Evolutionary conservation across 2,888 invertebrate genomes (phyloP), one percentile per base, ranked within the genome.

Genomic region (Rhagonycha lutea): DNA sequence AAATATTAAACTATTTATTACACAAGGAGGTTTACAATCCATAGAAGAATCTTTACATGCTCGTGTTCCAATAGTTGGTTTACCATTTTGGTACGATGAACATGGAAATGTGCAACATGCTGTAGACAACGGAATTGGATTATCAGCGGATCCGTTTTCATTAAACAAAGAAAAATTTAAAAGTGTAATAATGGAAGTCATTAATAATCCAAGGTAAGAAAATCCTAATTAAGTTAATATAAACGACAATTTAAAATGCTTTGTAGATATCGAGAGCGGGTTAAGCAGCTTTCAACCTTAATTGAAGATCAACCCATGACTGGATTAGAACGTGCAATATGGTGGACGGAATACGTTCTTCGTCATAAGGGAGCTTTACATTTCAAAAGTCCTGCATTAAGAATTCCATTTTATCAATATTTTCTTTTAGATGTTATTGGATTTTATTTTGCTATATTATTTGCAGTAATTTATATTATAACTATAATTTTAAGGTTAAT

Each of bases 1-100:
- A 18, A 89, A 89, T 69, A 76, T 89, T 0, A 89, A 89, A 77
- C 70, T 88, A 2, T 89, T 89, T 71, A 86, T 89, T 68, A 88
- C 88, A 0, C 89, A 89, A 85, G 88, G 88, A 65, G 89, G 89
- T 7, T 78, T 88, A 3, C 88, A 89, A 72, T 89, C 89, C 0
- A 84, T 87, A 0, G 88, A 88, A 18, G 89, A 89, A 78, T 86
- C 89, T 2, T 85, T 89, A n/a, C 83, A 82, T 14, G 86, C 86
- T 2, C 86, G 85, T 47, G 87, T 88, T 1, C 89, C 89, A 3
- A 76, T 89, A 0, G 82, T 89, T 8, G 88, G 86, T 11, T 81
- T 89, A 29, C 88, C 88, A 4, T 86, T 89, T 82, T 79, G 87
- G 8, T 86, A 83, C 0, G 89, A 89, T 77, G 88, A 89, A 78